These are phyloP conservation scores for Tauraco hartlaubi DNA, from an alignment of 2,797 vertebrate genomes.

Conservation along the genomic window DNA sequence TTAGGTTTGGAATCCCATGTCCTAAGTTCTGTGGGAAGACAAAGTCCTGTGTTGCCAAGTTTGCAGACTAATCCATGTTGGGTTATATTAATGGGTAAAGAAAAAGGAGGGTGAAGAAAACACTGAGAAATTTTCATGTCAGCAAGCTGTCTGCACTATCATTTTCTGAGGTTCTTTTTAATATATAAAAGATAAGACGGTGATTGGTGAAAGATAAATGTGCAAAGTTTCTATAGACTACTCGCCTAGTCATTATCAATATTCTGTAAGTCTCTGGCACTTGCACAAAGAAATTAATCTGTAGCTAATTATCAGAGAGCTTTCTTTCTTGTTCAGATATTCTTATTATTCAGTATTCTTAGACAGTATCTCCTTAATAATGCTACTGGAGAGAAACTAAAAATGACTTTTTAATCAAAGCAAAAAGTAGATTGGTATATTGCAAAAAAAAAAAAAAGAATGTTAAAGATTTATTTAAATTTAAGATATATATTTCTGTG, in stretches of 20 bases:
- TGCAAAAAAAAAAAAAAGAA: neutral
- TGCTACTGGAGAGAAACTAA: neutral
- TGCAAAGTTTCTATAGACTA: neutral
- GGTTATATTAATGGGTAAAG: neutral
- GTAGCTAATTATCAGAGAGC: neutral
- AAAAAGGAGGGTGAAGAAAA: slow-evolving; percentile 38
- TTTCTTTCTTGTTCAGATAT: neutral
- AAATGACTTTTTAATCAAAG: neutral
- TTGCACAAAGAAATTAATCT: slow-evolving; percentile 5
- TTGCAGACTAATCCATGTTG: neutral
- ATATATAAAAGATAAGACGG: neutral
- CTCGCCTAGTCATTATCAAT: neutral
- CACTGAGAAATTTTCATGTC: neutral
- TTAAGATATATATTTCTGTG: neutral
- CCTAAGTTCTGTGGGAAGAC: neutral
- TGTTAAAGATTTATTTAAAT: slow-evolving; percentile 12
- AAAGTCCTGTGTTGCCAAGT: neutral
- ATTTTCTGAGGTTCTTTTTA: slow-evolving; percentile 2
- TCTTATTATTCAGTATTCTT: neutral
- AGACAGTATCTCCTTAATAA: neutral
- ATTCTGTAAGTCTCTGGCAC: neutral
- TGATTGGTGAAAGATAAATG: slow-evolving; percentile 41
- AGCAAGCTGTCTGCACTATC: neutral
- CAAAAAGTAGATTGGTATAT: neutral
- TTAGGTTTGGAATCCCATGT: neutral